A percentile compares a stretch with the other conserved stretches of the same genome.
phyloP scores from a whole-genome alignment of 2,888 invertebrate species.

The Unio delphinus region DNA sequence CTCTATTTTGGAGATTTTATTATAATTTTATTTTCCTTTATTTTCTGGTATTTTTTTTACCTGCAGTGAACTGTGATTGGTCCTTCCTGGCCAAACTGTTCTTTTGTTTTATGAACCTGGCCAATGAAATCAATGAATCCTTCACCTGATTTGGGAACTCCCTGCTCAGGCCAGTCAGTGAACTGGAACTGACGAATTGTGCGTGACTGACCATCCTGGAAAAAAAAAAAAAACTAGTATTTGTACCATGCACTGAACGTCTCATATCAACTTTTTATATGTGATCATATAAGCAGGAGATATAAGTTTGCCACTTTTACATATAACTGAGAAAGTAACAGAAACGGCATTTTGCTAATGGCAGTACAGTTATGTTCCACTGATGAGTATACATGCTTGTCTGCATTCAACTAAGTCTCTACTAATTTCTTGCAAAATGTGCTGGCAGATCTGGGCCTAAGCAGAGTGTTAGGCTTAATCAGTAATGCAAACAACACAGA shows the following conservation, averaged over 20 bases:
- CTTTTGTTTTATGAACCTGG: slow-evolving; percentile 99
- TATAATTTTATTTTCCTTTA: not conserved
- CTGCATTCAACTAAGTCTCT: too few species aligned
- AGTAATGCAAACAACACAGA: too few species aligned
- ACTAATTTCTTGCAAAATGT: too few species aligned
- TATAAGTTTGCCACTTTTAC: too few species aligned
- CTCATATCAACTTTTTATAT: too few species aligned
- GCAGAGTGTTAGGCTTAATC: too few species aligned
- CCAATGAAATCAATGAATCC: slow-evolving; percentile 99
- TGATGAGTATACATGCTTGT: too few species aligned
- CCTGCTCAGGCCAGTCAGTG: slow-evolving; percentile 75
- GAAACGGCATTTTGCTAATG: not conserved
- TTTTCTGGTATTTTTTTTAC: slow-evolving; percentile 71
- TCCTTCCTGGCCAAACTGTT: slow-evolving; percentile 99
- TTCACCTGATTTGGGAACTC: slow-evolving; percentile 97
- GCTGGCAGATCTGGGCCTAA: too few species aligned
- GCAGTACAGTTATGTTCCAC: too few species aligned
- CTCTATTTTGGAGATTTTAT: not conserved
- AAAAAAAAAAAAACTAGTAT: slow-evolving; percentile 3
- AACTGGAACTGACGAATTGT: slow-evolving; percentile 73
- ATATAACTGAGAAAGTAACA: not conserved
- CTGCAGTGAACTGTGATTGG: slow-evolving; percentile 99
- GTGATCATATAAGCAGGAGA: too few species aligned
- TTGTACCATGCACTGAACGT: not conserved
- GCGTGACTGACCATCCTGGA: slow-evolving; percentile 90